A percentile compares a stretch with the other conserved stretches of the same genome.
Evolutionary conservation across 2,113 vertebrate species (phyloP).

Genomic region (Clarias macrocephalus): DNA sequence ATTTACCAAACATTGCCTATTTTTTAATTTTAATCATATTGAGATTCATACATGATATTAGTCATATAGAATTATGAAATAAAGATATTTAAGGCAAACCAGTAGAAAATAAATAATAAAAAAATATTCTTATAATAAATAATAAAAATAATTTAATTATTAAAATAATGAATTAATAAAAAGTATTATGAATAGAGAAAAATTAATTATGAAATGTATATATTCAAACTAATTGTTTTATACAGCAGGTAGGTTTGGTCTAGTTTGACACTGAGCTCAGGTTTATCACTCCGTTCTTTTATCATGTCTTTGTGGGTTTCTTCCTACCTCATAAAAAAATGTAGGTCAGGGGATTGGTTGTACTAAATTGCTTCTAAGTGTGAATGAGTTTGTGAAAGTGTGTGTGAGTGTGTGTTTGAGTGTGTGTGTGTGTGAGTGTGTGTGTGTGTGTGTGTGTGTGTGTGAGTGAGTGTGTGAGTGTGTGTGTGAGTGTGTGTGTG

Average conservation of each 20-base stretch:
- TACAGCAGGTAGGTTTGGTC: neutral
- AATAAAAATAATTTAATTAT: no score
- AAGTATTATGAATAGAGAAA: neutral
- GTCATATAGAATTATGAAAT: neutral
- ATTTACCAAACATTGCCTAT: neutral
- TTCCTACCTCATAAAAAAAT: neutral
- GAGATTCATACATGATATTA: neutral
- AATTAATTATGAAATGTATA: neutral
- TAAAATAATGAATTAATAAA: no score
- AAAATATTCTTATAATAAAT: no score
- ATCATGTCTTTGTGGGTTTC: neutral
- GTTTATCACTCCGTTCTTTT: neutral
- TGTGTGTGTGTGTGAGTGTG: neutral
- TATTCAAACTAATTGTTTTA: neutral
- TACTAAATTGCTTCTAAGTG: neutral
- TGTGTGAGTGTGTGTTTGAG: neutral
- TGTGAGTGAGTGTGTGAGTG: neutral
- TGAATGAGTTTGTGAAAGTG: neutral
- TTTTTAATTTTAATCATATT: neutral
- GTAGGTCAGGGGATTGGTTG: neutral
- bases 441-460: neutral
- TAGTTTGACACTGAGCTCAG: neutral
- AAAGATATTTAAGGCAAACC: neutral
- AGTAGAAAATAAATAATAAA: neutral
- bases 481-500: neutral